Percentiles rank a stretch among this genome's conserved stretches.
These are phyloP conservation scores for Circaetus gallicus DNA, from an alignment of 2,113 vertebrate genomes.

Conservation along the genomic window DNA sequence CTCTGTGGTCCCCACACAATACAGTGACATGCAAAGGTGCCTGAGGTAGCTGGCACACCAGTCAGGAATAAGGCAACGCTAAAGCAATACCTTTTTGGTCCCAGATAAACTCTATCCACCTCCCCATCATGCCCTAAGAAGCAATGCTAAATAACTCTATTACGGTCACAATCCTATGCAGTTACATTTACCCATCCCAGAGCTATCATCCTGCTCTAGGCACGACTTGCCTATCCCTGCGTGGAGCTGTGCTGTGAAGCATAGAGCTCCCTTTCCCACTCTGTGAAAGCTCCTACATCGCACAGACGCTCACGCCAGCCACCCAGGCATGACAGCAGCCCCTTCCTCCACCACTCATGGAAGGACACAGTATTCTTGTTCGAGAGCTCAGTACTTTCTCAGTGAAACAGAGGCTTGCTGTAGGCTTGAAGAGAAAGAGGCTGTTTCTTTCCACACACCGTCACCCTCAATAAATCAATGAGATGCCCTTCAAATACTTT, in stretches of 20 bases:
- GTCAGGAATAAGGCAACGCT: not conserved
- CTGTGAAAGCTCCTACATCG: not conserved
- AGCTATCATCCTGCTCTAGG: not conserved
- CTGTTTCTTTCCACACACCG: conserved; percentile 16
- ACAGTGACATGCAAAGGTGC: not conserved
- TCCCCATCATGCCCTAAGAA: not conserved
- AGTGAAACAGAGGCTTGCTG: not conserved
- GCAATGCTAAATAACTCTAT: not conserved
- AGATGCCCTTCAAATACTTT: conserved; percentile 27
- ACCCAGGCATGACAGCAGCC: not conserved
- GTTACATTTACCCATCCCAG: not conserved
- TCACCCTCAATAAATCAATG: conserved; percentile 50
- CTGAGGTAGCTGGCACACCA: not conserved
- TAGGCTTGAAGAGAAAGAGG: conserved; percentile 17
- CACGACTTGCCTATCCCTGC: not conserved
- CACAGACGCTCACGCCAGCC: fast-evolving
- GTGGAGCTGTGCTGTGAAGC: not conserved
- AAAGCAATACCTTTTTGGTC: not conserved
- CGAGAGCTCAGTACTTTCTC: not conserved
- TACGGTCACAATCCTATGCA: not conserved
- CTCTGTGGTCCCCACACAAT: not conserved
- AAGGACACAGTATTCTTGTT: not conserved
- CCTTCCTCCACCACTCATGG: not conserved
- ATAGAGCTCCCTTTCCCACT: not conserved
- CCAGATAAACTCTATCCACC: not conserved